Base-by-base conservation (phyloP, 2,113 vertebrate genomes). In the Hymenochirus boettgeri region DNA sequence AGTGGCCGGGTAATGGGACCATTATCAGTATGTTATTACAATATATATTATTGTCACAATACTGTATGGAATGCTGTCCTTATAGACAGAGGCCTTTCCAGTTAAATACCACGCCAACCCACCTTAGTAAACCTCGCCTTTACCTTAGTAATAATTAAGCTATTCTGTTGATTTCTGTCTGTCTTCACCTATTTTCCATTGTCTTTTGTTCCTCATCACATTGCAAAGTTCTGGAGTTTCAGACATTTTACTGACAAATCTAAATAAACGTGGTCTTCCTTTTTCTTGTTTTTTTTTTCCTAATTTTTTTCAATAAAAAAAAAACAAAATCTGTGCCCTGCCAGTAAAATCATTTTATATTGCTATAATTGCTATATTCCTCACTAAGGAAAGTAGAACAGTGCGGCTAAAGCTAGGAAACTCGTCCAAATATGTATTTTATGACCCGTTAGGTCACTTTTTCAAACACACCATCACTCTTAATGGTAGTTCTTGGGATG, bases 201-300 rank as follows among this genome's bases (percentile, higher is more conserved):
- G 50, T 46, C 47, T 39, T 29, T 47, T 22, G 33, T 69, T 35
- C 53, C 21, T 19, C 53, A 48, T 25, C 48, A 58, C 65, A 60
- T 25, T 46, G 33, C 56, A 59, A 35, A 24, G 33, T 59, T 33
- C 57, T 53, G 35, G 35, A 4, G 24, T 57, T 53, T 51, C 55
- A 35, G 46, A 8, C 64, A 27, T 58, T 23, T 47, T 65, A 67
- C 31, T 59, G 64, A 53, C 47, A 60, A 53, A 53, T 42, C 54
- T 39, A 21, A 52, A 60, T 53, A 60, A 67, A 60, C 57, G 27
- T 42, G 50, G 47, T 69, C 47, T 66, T 59, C 55, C 64, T 58
- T 57, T 60, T 69, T 2, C 9, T 21, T 48, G 3, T 7, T 48
- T 10, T 48, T 19, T 22, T 48, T 48, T 22, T 12, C 13, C 13